phyloP scores from a whole-genome alignment of 2,797 vertebrate species.

The Malacoctenus gilli region DNA sequence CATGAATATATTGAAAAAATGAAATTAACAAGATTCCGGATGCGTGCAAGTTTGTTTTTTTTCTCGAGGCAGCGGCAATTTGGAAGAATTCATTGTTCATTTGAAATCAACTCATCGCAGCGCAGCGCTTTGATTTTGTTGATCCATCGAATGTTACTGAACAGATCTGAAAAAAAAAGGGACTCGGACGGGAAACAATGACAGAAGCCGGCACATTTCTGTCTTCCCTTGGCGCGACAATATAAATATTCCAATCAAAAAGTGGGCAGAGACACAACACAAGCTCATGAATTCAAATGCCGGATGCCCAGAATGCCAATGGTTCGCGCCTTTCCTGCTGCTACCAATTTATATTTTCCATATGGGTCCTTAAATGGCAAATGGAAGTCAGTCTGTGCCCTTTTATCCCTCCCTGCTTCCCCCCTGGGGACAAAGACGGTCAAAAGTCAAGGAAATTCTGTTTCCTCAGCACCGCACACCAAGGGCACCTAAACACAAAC shows the following conservation, averaged over 20 bases:
- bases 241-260: constrained; percentile 75
- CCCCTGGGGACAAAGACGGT: constrained; percentile 79
- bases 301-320: constrained; percentile 76
- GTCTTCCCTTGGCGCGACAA: constrained; percentile 55
- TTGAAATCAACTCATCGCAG: constrained; percentile 28
- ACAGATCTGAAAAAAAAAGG: constrained; percentile 17
- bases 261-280: constrained; percentile 71
- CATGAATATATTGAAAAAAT: constrained; percentile 6
- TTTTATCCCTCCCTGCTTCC: constrained; percentile 66
- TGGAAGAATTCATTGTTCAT: constrained; percentile 10
- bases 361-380: constrained; percentile 79
- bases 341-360: constrained; percentile 85
- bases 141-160: constrained; percentile 10
- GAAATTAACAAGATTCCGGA: constrained; percentile 2
- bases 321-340: constrained; percentile 69
- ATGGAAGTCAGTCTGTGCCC: constrained; percentile 77
- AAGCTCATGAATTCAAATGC: constrained; percentile 78
- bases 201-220: constrained; percentile 51
- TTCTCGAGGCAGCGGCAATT: constrained; percentile 6
- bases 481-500: constrained; percentile 79
- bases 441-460: constrained; percentile 86
- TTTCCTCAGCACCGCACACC: constrained; percentile 75
- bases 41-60: constrained; percentile 1
- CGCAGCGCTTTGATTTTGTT: constrained; percentile 20
- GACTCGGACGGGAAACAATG: constrained; percentile 47